A percentile compares a stretch with the other conserved stretches of the same genome.
Conservation (phyloP, 2,797 vertebrate species). For the Kryptolebias ocellatus region DNA sequence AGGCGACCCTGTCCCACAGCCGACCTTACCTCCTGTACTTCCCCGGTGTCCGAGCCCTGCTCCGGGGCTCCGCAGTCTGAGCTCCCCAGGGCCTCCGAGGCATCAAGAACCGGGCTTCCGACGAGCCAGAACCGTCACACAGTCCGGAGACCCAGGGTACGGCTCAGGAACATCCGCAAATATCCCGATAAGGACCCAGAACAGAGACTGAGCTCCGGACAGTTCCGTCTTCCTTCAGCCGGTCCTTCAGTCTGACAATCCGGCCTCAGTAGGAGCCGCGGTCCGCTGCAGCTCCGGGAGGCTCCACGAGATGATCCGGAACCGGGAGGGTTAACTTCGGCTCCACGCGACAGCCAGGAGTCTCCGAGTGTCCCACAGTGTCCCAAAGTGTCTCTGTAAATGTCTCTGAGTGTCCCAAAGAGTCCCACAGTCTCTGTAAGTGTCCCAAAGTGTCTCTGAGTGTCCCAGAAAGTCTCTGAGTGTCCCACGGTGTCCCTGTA, state of each 20-base stretch:
- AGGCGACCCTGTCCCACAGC: neutral
- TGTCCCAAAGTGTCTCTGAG: too few relatives aligned
- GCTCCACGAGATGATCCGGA: slow-evolving; percentile 4
- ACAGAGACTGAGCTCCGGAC: neutral
- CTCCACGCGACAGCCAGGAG: neutral
- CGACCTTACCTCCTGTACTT: slow-evolving; percentile 63
- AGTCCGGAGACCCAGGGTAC: neutral
- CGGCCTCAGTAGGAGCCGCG: slow-evolving; percentile 35
- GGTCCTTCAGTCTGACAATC: slow-evolving; percentile 42
- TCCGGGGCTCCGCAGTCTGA: slow-evolving; percentile 55
- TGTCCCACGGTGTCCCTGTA: too few relatives aligned
- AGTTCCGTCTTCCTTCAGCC: slow-evolving; percentile 16
- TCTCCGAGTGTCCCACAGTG: too few relatives aligned
- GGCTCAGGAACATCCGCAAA: neutral
- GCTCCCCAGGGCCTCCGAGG: slow-evolving; percentile 60
- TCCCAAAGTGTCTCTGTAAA: too few relatives aligned
- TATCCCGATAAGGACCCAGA: neutral
- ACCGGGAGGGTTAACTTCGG: slow-evolving; percentile 14
- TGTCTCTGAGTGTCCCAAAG: too few relatives aligned
- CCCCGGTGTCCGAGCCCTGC: slow-evolving; percentile 58
- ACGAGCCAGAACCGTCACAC: neutral
- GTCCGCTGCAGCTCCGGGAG: slow-evolving; percentile 37
- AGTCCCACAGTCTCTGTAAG: too few relatives aligned
- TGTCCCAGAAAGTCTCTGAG: too few relatives aligned
- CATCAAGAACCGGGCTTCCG: slow-evolving; percentile 47